phyloP scores from a whole-genome alignment of 2,113 vertebrate genomes.

The Pterocles burchelli region DNA sequence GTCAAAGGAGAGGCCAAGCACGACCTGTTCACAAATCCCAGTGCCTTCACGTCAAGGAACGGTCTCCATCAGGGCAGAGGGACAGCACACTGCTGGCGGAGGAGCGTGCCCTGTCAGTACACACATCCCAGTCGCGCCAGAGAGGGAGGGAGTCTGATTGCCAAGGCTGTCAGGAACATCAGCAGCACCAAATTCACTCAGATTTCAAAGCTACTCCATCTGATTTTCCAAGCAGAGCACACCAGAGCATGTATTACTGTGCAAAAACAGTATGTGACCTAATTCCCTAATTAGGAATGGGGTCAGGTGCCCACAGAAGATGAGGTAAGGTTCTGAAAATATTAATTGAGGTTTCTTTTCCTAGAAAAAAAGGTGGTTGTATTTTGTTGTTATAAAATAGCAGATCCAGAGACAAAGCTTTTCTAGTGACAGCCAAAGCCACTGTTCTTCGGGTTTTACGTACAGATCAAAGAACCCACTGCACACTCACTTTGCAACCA shows the following conservation, averaged over 20 bases:
- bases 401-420: background rate
- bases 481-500: background rate
- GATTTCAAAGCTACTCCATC: background rate
- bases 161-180: background rate
- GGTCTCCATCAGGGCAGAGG: background rate
- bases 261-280: background rate
- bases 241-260: background rate
- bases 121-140: background rate
- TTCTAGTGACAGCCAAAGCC: background rate
- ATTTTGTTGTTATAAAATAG: background rate
- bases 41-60: background rate
- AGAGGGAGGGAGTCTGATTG: background rate
- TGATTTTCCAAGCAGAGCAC: background rate
- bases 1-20: background rate
- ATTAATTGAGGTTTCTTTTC: background rate
- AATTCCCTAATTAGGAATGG: background rate
- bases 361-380: background rate
- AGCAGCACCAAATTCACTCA: background rate
- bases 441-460: background rate
- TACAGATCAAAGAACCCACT: background rate
- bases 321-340: background rate
- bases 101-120: background rate
- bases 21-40: background rate
- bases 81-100: accelerated
- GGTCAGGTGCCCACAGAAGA: background rate